phyloP scores from a whole-genome alignment of 2,888 invertebrate genomes.

The Folsomia candida region DNA sequence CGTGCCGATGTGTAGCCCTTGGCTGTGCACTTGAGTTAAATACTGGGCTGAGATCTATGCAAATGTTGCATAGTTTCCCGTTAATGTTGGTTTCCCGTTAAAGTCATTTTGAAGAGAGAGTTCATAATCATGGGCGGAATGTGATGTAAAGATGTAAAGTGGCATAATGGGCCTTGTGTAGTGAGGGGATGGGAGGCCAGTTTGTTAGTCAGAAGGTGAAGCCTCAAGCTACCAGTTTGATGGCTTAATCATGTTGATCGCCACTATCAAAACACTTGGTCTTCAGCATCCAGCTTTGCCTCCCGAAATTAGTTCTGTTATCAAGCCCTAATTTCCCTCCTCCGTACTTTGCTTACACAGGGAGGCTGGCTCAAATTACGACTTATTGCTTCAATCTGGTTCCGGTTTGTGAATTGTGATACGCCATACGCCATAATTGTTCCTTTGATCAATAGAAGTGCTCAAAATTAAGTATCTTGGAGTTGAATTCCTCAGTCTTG shows the following conservation, averaged over 20 bases:
- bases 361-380: constrained; percentile 12
- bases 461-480: too few relatives aligned
- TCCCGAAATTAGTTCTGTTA: constrained; percentile 40
- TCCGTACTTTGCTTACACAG: background rate
- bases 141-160: constrained; percentile 6
- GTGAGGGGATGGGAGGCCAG: background rate
- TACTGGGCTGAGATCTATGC: background rate
- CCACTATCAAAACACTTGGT: constrained; percentile 37
- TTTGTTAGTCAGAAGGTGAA: background rate
- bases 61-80: background rate
- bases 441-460: background rate
- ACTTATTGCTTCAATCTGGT: constrained; percentile 17
- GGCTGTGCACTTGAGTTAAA: background rate
- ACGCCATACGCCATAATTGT: background rate
- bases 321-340: constrained; percentile 31
- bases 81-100: background rate
- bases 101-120: background rate
- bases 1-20: background rate
- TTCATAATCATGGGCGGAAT: constrained; percentile 7
- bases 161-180: constrained; percentile 1
- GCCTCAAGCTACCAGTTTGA: constrained; percentile 25
- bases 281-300: constrained; percentile 24
- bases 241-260: constrained; percentile 45
- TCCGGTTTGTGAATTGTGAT: constrained; percentile 1
- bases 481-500: too few relatives aligned